Conservation (phyloP, 2,797 vertebrate species). For the Phrynocephalus vlangalii region DNA sequence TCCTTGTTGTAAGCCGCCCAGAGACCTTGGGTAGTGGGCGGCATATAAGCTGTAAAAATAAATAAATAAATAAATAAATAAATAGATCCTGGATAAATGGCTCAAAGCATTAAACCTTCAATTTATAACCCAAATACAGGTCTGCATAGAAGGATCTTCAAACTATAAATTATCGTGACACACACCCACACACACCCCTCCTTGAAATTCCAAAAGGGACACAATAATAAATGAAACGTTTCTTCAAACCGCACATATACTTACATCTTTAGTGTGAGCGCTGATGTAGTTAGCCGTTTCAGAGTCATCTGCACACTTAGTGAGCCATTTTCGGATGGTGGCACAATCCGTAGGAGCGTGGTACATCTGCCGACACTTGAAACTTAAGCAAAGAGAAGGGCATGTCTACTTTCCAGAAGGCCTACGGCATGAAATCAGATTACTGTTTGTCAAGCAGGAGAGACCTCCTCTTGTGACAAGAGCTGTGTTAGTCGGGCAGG, state of each 20-base stretch:
- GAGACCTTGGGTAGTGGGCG: too few relatives aligned
- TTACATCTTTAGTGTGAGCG: slow-evolving; percentile 99
- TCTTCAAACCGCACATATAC: slow-evolving; percentile 55
- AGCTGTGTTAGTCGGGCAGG: not conserved
- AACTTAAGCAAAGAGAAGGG: slow-evolving; percentile 80
- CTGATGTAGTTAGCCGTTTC: slow-evolving; percentile 99
- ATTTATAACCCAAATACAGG: not conserved
- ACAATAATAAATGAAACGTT: not conserved
- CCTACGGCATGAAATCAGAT: slow-evolving; percentile 8
- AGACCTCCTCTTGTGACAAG: too few relatives aligned
- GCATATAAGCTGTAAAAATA: too few relatives aligned
- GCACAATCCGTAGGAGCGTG: slow-evolving; percentile 98
- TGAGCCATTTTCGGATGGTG: slow-evolving; percentile 98
- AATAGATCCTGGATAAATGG: too few relatives aligned
- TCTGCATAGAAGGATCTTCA: not conserved
- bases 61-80: too few relatives aligned
- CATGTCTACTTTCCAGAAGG: slow-evolving; percentile 45
- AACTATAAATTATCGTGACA: not conserved
- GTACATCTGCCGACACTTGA: slow-evolving; percentile 99
- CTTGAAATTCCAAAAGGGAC: not conserved
- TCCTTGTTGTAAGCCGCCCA: too few relatives aligned
- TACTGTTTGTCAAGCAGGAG: not conserved
- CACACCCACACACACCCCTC: too few relatives aligned
- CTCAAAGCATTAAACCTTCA: not conserved
- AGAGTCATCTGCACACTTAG: slow-evolving; percentile 98